A percentile compares a stretch with the other conserved stretches of the same genome.
phyloP scores from a whole-genome alignment of 2,888 invertebrate genomes.

The Campaea margaritaria region DNA sequence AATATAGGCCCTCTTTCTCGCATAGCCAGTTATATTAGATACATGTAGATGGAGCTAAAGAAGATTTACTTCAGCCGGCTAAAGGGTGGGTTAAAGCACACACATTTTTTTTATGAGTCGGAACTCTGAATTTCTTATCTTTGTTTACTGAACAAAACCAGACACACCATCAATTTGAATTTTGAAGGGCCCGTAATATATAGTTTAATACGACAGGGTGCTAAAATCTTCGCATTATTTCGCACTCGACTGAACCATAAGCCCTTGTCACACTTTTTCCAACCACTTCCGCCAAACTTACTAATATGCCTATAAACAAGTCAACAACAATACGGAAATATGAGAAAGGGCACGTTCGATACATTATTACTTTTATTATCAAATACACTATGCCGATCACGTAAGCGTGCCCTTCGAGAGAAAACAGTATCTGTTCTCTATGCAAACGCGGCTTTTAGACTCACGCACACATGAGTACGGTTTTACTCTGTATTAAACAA shows the following conservation, averaged over 20 bases:
- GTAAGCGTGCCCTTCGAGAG: constrained; percentile 7
- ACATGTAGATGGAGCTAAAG: too few species aligned
- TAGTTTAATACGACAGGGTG: background rate
- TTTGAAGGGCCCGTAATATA: background rate
- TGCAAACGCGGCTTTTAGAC: background rate
- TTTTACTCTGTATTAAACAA: background rate
- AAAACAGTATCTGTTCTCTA: constrained; percentile 10
- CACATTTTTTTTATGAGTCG: too few species aligned
- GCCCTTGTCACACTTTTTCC: constrained; percentile 14
- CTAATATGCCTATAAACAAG: constrained; percentile 30
- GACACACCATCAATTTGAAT: background rate
- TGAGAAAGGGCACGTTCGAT: constrained; percentile 29
- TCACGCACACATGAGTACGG: background rate
- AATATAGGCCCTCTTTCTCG: too few species aligned
- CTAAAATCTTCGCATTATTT: constrained; percentile 9
- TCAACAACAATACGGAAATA: constrained; percentile 27
- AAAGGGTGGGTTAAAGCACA: too few species aligned
- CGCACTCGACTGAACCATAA: constrained; percentile 1
- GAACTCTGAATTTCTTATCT: too few species aligned
- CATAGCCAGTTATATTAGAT: too few species aligned
- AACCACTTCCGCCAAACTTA: constrained; percentile 20
- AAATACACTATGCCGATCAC: constrained; percentile 35
- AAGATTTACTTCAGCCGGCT: too few species aligned
- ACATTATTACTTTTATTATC: constrained; percentile 24
- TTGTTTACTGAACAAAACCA: too few species aligned